A percentile compares a stretch with the other conserved stretches of the same genome.
These are phyloP conservation scores for Apoda limacodes DNA, from an alignment of 2,888 invertebrate genomes.

Conservation along the genomic window DNA sequence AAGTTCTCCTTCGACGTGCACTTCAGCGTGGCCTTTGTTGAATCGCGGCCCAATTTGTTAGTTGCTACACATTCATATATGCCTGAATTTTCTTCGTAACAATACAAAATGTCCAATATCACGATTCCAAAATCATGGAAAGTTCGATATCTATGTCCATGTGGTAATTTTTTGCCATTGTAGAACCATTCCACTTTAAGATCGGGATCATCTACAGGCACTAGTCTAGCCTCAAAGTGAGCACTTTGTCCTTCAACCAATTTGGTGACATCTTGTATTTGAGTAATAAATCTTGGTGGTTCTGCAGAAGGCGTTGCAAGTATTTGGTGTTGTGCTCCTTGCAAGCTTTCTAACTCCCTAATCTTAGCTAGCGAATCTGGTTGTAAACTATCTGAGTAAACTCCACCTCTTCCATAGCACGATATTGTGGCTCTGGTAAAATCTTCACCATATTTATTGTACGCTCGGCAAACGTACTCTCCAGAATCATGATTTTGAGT, in stretches of 20 bases:
- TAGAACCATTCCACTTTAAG: slow-evolving; percentile 96
- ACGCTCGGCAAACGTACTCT: slow-evolving; percentile 92
- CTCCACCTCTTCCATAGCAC: slow-evolving; percentile 87
- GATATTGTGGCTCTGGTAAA: slow-evolving; percentile 86
- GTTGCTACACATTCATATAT: slow-evolving; percentile 93
- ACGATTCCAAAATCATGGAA: slow-evolving; percentile 98
- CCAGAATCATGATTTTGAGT: slow-evolving; percentile 93
- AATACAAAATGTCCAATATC: slow-evolving; percentile 93
- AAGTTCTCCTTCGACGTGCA: slow-evolving; percentile 91
- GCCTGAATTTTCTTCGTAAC: slow-evolving; percentile 96
- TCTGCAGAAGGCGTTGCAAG: slow-evolving; percentile 77
- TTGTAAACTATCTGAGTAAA: slow-evolving; percentile 89
- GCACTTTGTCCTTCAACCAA: slow-evolving; percentile 95
- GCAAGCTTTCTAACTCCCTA: slow-evolving; percentile 83
- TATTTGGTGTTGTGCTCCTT: slow-evolving; percentile 74
- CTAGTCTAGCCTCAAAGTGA: slow-evolving; percentile 91
- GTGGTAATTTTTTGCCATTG: slow-evolving; percentile 90
- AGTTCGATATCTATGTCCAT: slow-evolving; percentile 96
- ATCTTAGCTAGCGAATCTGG: slow-evolving; percentile 91
- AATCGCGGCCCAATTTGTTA: slow-evolving; percentile 91
- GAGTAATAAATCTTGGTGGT: slow-evolving; percentile 91
- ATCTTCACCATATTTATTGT: slow-evolving; percentile 92
- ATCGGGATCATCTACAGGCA: slow-evolving; percentile 95
- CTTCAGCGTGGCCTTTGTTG: slow-evolving; percentile 85
- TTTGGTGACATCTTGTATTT: slow-evolving; percentile 85